phyloP scores from a whole-genome alignment of 2,888 invertebrate species.

The Stratiomys singularior region DNA sequence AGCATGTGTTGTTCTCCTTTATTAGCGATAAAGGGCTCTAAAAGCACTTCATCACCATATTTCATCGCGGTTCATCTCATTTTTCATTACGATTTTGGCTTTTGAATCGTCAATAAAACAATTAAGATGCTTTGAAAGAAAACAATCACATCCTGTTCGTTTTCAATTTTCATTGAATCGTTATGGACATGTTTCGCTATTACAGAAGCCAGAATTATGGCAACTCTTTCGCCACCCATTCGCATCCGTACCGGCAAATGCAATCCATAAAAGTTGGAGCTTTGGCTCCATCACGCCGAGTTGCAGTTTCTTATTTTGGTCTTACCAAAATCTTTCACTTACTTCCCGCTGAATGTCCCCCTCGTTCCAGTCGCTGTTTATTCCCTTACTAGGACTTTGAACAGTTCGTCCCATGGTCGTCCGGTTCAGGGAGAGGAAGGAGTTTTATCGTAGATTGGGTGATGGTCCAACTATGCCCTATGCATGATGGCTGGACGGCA shows the following conservation, averaged over 20 bases:
- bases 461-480: neutral
- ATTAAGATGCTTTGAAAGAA: too few species aligned
- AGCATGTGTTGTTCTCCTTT: too few species aligned
- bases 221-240: neutral
- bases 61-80: too few species aligned
- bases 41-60: too few species aligned
- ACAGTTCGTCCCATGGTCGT: neutral
- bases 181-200: too few species aligned
- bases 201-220: too few species aligned
- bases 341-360: neutral
- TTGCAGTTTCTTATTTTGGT: slow-evolving; percentile 40
- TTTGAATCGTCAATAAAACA: too few species aligned
- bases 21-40: too few species aligned
- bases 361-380: slow-evolving; percentile 1
- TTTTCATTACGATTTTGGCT: too few species aligned
- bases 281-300: slow-evolving; percentile 28
- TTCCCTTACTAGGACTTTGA: slow-evolving; percentile 16
- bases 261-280: neutral
- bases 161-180: too few species aligned
- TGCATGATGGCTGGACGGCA: neutral
- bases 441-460: neutral
- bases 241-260: neutral
- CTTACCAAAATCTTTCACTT: neutral
- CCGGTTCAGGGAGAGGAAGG: neutral
- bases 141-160: too few species aligned